These are phyloP conservation scores for Eristalis intricaria DNA, from an alignment of 2,888 invertebrate genomes.

Conservation along the genomic window DNA sequence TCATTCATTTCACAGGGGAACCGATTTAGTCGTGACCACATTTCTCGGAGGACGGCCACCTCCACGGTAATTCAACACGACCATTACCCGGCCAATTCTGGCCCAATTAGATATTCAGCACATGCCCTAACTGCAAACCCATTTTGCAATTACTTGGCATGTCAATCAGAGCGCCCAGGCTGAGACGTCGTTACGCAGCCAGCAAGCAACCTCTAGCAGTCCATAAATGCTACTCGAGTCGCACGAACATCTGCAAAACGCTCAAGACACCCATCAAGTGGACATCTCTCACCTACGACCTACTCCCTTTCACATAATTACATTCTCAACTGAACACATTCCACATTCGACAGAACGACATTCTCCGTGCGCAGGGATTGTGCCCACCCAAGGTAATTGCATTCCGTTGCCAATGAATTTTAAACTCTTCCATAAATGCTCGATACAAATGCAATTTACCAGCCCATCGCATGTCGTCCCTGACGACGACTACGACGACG, in stretches of 20 bases:
- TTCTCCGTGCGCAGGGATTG: slow-evolving; percentile 62
- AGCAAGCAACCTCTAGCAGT: neutral
- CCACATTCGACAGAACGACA: neutral
- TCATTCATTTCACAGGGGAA: neutral
- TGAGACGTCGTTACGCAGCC: neutral
- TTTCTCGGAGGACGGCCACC: neutral
- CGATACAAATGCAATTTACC: slow-evolving; percentile 56
- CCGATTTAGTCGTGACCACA: neutral
- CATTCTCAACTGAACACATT: slow-evolving; percentile 45
- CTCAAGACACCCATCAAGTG: neutral
- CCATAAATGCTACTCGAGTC: neutral
- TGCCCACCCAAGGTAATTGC: slow-evolving; percentile 51
- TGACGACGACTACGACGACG: neutral
- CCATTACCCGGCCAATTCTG: neutral
- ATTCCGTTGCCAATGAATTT: slow-evolving; percentile 68
- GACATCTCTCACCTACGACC: neutral
- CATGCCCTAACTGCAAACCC: neutral
- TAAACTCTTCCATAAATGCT: slow-evolving; percentile 68
- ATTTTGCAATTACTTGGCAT: neutral
- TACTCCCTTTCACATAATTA: slow-evolving; percentile 51
- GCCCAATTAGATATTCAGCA: neutral
- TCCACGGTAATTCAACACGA: neutral
- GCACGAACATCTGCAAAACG: neutral
- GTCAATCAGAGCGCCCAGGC: neutral
- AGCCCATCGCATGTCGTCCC: neutral